These are phyloP conservation scores for Cervus canadensis DNA, from an alignment of 2,113 vertebrate genomes.

Conservation along the genomic window DNA sequence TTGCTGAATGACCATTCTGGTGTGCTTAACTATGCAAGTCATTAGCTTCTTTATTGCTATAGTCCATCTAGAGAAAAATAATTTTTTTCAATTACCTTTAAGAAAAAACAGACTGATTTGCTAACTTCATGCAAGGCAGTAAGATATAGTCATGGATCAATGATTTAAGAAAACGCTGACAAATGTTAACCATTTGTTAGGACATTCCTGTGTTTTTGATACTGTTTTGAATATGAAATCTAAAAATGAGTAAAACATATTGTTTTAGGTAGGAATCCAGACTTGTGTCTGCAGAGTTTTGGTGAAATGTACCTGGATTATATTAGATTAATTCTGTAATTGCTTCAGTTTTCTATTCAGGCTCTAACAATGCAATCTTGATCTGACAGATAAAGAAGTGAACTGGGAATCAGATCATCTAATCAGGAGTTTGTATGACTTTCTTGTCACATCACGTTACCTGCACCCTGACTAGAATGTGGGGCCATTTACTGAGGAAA, in stretches of 20 bases:
- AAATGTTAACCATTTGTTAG: not conserved
- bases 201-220: not conserved
- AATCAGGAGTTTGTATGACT: not conserved
- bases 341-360: not conserved
- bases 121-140: not conserved
- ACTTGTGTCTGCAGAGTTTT: not conserved
- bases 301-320: not conserved
- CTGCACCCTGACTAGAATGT: not conserved
- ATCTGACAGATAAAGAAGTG: not conserved
- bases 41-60: not conserved
- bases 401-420: not conserved
- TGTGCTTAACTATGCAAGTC: not conserved
- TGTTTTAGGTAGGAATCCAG: not conserved
- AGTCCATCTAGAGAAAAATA: not conserved
- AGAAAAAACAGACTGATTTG: not conserved
- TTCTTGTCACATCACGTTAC: not conserved
- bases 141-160: not conserved
- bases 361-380: not conserved
- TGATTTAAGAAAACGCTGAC: slow-evolving; percentile 4
- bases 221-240: not conserved
- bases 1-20: not conserved
- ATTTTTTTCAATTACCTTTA: not conserved
- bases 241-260: not conserved
- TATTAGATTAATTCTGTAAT: not conserved
- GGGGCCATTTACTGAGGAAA: not conserved